A percentile compares a stretch with the other conserved stretches of the same genome.
Evolutionary conservation across 2,113 vertebrate genomes (phyloP).

Genomic region (Anhinga anhinga): DNA sequence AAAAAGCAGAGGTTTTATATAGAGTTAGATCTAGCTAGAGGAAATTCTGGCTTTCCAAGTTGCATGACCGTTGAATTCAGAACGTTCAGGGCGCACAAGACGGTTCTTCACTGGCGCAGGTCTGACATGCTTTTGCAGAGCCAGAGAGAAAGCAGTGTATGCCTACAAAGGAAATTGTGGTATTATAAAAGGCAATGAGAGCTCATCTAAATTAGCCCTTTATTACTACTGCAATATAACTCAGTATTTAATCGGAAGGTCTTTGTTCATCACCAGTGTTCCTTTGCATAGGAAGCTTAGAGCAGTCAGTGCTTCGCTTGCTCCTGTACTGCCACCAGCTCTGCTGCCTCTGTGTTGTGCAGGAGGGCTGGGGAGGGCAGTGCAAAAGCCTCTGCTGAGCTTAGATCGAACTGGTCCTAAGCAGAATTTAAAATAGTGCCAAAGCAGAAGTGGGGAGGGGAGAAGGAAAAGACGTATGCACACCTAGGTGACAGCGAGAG

Average conservation of each 20-base stretch:
- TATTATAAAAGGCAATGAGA: neutral
- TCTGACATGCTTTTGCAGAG: neutral
- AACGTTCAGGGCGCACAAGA: neutral
- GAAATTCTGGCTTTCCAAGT: neutral
- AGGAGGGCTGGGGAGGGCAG: neutral
- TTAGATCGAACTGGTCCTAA: neutral
- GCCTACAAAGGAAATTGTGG: neutral
- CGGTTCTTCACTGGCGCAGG: neutral
- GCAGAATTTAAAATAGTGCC: neutral
- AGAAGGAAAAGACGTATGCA: neutral
- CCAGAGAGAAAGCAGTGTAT: neutral
- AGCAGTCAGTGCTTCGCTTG: neutral
- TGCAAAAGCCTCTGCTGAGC: neutral
- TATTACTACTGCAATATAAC: neutral
- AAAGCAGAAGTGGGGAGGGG: neutral
- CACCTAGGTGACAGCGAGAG: neutral
- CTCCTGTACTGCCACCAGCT: fast-evolving
- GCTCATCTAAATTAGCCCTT: neutral
- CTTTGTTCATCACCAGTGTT: neutral
- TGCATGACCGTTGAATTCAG: fast-evolving
- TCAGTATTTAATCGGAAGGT: neutral
- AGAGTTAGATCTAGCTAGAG: neutral
- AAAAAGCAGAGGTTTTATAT: neutral
- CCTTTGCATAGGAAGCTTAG: neutral
- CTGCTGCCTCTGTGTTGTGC: fast-evolving